These are phyloP conservation scores for Lymantria dispar DNA, from an alignment of 2,888 invertebrate genomes.

Conservation along the genomic window DNA sequence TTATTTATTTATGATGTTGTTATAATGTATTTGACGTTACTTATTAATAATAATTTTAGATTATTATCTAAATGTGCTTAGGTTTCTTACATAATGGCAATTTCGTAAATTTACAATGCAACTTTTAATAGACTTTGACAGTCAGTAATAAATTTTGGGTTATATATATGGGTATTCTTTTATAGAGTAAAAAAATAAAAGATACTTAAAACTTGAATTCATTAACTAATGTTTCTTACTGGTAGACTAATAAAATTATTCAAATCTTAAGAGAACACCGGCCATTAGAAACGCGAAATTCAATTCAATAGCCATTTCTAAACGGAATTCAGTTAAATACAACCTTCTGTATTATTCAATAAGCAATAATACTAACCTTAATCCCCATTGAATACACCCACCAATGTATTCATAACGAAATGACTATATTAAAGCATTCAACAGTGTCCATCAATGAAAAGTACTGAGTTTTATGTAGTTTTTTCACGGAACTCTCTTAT, in stretches of 20 bases:
- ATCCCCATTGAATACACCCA: slow-evolving; percentile 33
- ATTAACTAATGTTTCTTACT: no score
- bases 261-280: not conserved
- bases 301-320: not conserved
- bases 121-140: no score
- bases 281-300: not conserved
- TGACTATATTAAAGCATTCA: slow-evolving; percentile 43
- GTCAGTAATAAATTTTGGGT: no score
- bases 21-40: not conserved
- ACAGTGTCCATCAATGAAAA: slow-evolving; percentile 42
- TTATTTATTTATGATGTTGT: not conserved
- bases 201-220: not conserved
- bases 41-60: not conserved
- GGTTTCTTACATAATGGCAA: not conserved
- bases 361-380: slow-evolving; percentile 18
- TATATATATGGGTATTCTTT: no score
- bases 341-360: slow-evolving; percentile 16
- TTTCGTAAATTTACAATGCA: not conserved
- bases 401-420: slow-evolving; percentile 31
- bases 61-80: not conserved
- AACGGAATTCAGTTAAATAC: not conserved
- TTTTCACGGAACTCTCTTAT: slow-evolving; percentile 60
- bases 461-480: slow-evolving; percentile 64
- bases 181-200: not conserved
- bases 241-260: not conserved